Base-by-base conservation (phyloP, 2,113 vertebrate species). In the Platichthys flesus region DNA sequence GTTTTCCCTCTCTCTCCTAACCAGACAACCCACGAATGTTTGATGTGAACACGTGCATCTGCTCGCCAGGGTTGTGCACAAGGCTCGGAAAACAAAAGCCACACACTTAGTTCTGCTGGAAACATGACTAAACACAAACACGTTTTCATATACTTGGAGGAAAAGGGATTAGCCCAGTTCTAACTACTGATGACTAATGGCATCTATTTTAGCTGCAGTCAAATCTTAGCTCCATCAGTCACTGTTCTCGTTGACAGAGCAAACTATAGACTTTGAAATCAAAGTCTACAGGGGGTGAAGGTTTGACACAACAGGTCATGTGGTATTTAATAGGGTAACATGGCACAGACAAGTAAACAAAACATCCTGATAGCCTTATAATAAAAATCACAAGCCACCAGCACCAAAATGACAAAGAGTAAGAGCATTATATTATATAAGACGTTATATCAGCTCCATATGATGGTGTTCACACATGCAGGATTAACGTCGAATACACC, bases 401-500 rank as follows among this genome's bases (percentile, higher is more conserved):
- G n/a, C n/a, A 21, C n/a, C 20, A 10, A 31, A 31, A 31, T 6
- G 28, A 31, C 28, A 31, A 31, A 31, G 8, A 23, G 52, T 57
- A 1, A 31, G 2, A 59, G 15, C 14, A 40, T n/a, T n/a, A n/a
- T n/a, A n/a, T n/a, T n/a, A n/a, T n/a, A n/a, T n/a, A n/a, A n/a
- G 8, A 40, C 42, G 28, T 7, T n/a, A 7, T 7, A 54, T 60
- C 13, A 51, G 51, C 42, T 60, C 28, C 31, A 14, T 52, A 57
- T 3, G 21, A 59, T 28, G 56, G 37, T 18, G 21, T 5, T 14
- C 47, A 60, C 56, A 68, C 14, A 45, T 21, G 52, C 3, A 14
- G 52, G 49, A 40, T 35, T 60, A 60, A 59, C 24, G 45, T 57
- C 59, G 65, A 69, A 71, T 15, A 45, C 37, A 31, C 9, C 26